Evolutionary conservation across 2,888 invertebrate species (phyloP).

Genomic region (Lathronympha strigana): DNA sequence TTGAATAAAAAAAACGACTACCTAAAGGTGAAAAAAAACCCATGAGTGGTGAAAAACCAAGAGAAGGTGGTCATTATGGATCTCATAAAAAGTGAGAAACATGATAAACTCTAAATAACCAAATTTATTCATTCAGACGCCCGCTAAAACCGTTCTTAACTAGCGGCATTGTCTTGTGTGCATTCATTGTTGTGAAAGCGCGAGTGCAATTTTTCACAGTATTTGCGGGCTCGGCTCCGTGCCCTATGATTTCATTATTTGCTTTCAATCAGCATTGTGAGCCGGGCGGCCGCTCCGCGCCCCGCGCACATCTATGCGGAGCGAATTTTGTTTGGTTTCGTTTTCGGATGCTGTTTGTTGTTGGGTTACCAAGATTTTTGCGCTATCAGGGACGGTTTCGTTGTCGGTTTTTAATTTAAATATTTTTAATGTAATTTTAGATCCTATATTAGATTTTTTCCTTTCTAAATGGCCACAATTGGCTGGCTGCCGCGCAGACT

Average conservation of each 20-base stretch:
- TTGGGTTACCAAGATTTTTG: conserved; percentile 72
- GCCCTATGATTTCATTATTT: conserved; percentile 83
- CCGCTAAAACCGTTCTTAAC: conserved; percentile 8
- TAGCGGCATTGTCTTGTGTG: conserved; percentile 51
- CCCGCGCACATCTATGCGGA: conserved; percentile 60
- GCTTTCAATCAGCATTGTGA: conserved; percentile 83
- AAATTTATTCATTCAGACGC: background rate
- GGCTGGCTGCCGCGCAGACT: background rate
- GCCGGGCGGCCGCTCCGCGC: conserved; percentile 57
- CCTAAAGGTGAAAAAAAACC: too few relatives aligned
- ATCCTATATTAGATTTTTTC: background rate
- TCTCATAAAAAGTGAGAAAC: background rate
- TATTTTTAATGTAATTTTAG: conserved; percentile 20
- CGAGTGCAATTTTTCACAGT: conserved; percentile 77
- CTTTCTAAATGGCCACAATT: background rate
- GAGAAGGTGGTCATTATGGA: background rate
- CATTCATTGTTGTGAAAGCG: conserved; percentile 63
- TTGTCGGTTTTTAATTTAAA: conserved; percentile 30
- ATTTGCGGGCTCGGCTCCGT: conserved; percentile 72
- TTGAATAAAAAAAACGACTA: too few relatives aligned
- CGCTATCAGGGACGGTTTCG: conserved; percentile 51
- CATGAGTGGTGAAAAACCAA: too few relatives aligned
- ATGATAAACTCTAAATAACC: background rate
- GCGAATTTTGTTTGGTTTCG: conserved; percentile 81
- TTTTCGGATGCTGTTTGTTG: conserved; percentile 79